Evolutionary conservation across 2,888 invertebrate species (phyloP).

Genomic region (Heliconius aoede): DNA sequence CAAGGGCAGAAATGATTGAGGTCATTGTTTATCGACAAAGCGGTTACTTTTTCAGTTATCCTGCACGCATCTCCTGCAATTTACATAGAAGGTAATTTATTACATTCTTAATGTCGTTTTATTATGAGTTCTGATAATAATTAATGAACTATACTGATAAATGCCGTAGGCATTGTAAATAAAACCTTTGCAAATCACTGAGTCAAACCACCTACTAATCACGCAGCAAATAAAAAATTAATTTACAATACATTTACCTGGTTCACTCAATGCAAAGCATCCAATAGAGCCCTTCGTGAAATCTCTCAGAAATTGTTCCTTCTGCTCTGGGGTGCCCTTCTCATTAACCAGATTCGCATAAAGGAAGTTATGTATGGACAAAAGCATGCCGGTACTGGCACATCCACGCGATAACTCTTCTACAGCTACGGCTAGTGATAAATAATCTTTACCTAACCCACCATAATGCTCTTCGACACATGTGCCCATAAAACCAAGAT

Average conservation of each 20-base stretch:
- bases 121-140: too few relatives aligned
- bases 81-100: background rate
- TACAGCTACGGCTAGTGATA: conserved; percentile 88
- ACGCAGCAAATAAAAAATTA: too few relatives aligned
- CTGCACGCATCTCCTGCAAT: background rate
- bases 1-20: background rate
- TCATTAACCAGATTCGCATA: conserved; percentile 88
- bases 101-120: too few relatives aligned
- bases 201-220: too few relatives aligned
- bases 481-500: conserved; percentile 88
- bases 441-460: conserved; percentile 87
- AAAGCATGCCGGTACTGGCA: conserved; percentile 89
- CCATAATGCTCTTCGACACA: conserved; percentile 86
- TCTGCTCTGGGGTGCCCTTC: conserved; percentile 86
- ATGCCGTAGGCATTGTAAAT: too few relatives aligned
- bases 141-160: too few relatives aligned
- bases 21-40: conserved; percentile 1
- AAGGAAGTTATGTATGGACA: conserved; percentile 91
- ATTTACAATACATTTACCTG: conserved; percentile 84
- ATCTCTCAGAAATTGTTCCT: conserved; percentile 85
- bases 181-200: too few relatives aligned
- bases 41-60: background rate
- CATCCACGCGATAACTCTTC: conserved; percentile 91
- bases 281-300: conserved; percentile 87
- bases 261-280: conserved; percentile 92